phyloP scores from a whole-genome alignment of 2,113 vertebrate species.

The Rhabdornis inornatus region DNA sequence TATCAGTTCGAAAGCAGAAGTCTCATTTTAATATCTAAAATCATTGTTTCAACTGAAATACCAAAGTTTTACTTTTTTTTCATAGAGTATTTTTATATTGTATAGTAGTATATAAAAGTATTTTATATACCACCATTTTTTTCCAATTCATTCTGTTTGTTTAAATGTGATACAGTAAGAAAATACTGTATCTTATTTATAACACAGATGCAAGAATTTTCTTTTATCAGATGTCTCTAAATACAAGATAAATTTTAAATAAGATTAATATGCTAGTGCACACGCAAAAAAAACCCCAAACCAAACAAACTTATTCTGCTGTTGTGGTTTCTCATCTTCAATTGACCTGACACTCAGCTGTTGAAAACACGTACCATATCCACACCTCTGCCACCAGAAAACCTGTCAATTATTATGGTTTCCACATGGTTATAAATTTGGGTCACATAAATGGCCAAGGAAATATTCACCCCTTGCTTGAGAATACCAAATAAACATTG shows the following conservation, averaged over 20 bases:
- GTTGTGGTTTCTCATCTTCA: neutral
- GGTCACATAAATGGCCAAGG: neutral
- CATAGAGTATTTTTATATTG: neutral
- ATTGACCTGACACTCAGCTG: neutral
- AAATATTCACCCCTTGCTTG: neutral
- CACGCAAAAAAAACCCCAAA: neutral
- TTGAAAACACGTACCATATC: neutral
- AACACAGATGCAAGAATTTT: neutral
- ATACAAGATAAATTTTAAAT: neutral
- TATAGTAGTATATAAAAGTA: neutral
- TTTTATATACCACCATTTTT: neutral
- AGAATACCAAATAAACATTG: neutral
- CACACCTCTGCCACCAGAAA: neutral
- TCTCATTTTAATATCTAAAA: neutral
- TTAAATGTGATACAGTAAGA: neutral
- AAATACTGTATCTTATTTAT: neutral
- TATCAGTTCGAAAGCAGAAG: neutral
- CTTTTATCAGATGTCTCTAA: neutral
- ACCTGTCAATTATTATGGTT: neutral
- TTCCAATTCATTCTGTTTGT: neutral
- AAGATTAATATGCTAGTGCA: neutral
- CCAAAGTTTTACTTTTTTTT: too few species aligned
- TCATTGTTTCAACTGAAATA: neutral
- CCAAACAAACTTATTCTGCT: neutral
- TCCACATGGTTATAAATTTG: neutral